These are phyloP conservation scores for Drosophila kanekoi DNA, from an alignment of 2,888 invertebrate genomes.

Conservation along the genomic window DNA sequence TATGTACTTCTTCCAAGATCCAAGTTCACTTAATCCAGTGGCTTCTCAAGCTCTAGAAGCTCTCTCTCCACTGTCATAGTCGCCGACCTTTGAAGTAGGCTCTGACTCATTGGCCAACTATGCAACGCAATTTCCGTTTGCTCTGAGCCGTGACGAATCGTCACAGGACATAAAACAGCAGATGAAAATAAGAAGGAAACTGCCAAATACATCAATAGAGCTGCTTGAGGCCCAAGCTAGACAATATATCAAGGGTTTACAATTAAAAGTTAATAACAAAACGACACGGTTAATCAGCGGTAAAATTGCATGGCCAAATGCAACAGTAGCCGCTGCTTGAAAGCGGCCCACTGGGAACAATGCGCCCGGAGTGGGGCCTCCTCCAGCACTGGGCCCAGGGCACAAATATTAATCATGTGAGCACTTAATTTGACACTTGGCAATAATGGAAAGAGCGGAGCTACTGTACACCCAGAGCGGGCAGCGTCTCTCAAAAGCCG, in stretches of 20 bases:
- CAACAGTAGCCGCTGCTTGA: constrained; percentile 39
- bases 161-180: constrained; percentile 60
- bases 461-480: constrained; percentile 36
- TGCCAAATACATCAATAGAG: constrained; percentile 58
- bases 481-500: constrained; percentile 43
- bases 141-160: constrained; percentile 45
- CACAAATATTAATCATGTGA: constrained; percentile 73
- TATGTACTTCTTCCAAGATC: too few species aligned
- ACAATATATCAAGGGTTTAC: constrained; percentile 59
- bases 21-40: too few species aligned
- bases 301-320: constrained; percentile 62
- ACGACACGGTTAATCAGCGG: constrained; percentile 75
- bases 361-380: constrained; percentile 18
- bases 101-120: constrained; percentile 56
- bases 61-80: not conserved
- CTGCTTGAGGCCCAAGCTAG: constrained; percentile 35
- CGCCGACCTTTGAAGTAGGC: constrained; percentile 19
- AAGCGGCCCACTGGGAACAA: constrained; percentile 27
- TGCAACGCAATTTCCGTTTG: constrained; percentile 62
- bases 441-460: constrained; percentile 73
- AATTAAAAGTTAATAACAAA: constrained; percentile 76
- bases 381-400: constrained; percentile 13
- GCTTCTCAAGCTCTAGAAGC: too few species aligned
- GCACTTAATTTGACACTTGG: constrained; percentile 80
- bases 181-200: not conserved